Percentiles rank a stretch among this genome's conserved stretches.
Evolutionary conservation across 2,113 vertebrate species (phyloP).

Genomic region (Todiramphus saurophagus): DNA sequence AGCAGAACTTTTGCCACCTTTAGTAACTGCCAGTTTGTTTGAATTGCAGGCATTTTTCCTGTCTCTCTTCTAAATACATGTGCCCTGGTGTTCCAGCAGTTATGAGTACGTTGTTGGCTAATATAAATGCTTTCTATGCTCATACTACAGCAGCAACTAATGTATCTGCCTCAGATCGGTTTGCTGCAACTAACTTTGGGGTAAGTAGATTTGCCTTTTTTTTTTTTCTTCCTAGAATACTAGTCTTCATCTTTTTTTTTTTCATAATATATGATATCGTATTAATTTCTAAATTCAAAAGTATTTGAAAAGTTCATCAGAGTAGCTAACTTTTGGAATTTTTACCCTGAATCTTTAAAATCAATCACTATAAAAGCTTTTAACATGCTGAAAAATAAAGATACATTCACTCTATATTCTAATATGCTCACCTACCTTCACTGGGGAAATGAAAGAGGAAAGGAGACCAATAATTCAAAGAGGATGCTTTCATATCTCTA

Average conservation of each 20-base stretch:
- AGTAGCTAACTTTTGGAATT: not conserved
- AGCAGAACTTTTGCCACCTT: not conserved
- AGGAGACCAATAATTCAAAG: not conserved
- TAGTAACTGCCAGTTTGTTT: slow-evolving; percentile 12
- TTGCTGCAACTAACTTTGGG: slow-evolving; percentile 97
- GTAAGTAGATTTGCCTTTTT: slow-evolving; percentile 73
- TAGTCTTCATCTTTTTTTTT: too few relatives aligned
- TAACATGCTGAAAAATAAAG: not conserved
- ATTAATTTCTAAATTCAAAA: not conserved
- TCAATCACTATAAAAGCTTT: not conserved
- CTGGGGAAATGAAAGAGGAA: not conserved
- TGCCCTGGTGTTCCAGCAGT: slow-evolving; percentile 95
- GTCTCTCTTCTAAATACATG: slow-evolving; percentile 98
- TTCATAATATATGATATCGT: not conserved
- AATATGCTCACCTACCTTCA: not conserved
- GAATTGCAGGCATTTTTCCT: slow-evolving; percentile 92
- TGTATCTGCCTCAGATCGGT: slow-evolving; percentile 94
- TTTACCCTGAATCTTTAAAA: not conserved
- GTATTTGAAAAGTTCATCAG: not conserved
- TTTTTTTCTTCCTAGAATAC: not conserved
- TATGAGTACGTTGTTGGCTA: slow-evolving; percentile 96
- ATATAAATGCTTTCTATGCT: slow-evolving; percentile 98
- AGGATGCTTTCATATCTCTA: not conserved
- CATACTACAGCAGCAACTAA: slow-evolving; percentile 94
- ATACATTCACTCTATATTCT: not conserved